A percentile compares a stretch with the other conserved stretches of the same genome.
Evolutionary conservation across 2,888 invertebrate genomes (phyloP).

Genomic region (Dolichopus griseipennis): DNA sequence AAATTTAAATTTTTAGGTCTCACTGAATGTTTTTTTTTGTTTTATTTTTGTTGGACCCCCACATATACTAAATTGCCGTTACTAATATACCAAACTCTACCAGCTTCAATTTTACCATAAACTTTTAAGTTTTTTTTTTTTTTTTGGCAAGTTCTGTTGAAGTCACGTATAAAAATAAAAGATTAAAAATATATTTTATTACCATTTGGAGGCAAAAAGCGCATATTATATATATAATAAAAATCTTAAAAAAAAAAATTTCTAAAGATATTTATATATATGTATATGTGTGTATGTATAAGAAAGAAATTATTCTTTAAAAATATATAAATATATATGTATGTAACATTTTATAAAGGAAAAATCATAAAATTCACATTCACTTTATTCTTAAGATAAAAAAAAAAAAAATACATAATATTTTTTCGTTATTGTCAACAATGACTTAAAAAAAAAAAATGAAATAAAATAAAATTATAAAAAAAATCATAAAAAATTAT

Average conservation of each 20-base stretch:
- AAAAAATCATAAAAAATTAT: background rate
- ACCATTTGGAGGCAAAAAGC: background rate
- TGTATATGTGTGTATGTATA: no score
- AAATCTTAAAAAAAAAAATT: no score
- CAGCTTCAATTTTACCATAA: no score
- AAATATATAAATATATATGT: no score
- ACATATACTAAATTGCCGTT: background rate
- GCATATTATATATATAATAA: background rate
- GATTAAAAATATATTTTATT: constrained; percentile 6
- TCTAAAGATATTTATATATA: no score
- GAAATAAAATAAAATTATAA: no score
- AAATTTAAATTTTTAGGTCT: background rate
- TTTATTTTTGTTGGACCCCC: background rate
- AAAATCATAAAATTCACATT: constrained; percentile 4
- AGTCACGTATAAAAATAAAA: constrained; percentile 6
- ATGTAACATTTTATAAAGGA: no score
- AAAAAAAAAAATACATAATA: background rate
- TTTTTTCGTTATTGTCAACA: constrained; percentile 4
- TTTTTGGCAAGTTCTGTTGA: background rate
- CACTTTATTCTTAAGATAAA: background rate
- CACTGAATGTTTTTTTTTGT: background rate
- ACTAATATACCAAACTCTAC: no score
- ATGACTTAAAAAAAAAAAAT: background rate
- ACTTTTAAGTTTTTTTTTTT: no score
- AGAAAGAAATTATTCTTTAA: no score